Percentiles rank a stretch among this genome's conserved stretches.
These are phyloP conservation scores for Drosophila albomicans DNA, from an alignment of 1,140 invertebrate species.

Conservation along the genomic window DNA sequence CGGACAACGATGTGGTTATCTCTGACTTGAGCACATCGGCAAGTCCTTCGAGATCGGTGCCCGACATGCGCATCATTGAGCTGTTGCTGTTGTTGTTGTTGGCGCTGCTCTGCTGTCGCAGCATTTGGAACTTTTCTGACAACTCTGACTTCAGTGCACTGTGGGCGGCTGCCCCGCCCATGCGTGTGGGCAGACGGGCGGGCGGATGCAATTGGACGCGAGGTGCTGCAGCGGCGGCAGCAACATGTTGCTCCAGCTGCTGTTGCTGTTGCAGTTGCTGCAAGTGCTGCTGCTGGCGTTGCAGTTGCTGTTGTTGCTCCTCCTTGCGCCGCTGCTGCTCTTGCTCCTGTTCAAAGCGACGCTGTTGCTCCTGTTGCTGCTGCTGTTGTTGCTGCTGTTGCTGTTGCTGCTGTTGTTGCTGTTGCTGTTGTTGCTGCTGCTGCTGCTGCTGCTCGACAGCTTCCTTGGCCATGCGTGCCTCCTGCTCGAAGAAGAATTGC, in stretches of 20 bases:
- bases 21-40: constrained; percentile 95
- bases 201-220: constrained; percentile 79
- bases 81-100: constrained; percentile 85
- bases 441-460: constrained; percentile 86
- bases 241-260: constrained; percentile 86
- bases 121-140: constrained; percentile 88
- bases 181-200: constrained; percentile 77
- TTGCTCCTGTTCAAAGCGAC: constrained; percentile 87
- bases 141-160: constrained; percentile 87
- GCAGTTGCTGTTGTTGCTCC: constrained; percentile 86
- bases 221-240: constrained; percentile 86
- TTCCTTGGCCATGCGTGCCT: constrained; percentile 90
- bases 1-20: constrained; percentile 92
- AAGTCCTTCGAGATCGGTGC: constrained; percentile 93
- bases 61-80: constrained; percentile 88
- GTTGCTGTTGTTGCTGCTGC: constrained; percentile 86
- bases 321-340: constrained; percentile 85
- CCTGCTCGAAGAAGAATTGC: constrained; percentile 91
- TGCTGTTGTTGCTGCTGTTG: constrained; percentile 85
- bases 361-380: constrained; percentile 86
- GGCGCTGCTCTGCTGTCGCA: constrained; percentile 86
- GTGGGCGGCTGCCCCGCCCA: constrained; percentile 84
- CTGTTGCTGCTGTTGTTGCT: constrained; percentile 84
- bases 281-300: constrained; percentile 85
- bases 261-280: constrained; percentile 81